Evolutionary conservation across 1,140 invertebrate species (phyloP), one percentile per base, ranked within the genome.

Genomic region (Megathymus violae): DNA sequence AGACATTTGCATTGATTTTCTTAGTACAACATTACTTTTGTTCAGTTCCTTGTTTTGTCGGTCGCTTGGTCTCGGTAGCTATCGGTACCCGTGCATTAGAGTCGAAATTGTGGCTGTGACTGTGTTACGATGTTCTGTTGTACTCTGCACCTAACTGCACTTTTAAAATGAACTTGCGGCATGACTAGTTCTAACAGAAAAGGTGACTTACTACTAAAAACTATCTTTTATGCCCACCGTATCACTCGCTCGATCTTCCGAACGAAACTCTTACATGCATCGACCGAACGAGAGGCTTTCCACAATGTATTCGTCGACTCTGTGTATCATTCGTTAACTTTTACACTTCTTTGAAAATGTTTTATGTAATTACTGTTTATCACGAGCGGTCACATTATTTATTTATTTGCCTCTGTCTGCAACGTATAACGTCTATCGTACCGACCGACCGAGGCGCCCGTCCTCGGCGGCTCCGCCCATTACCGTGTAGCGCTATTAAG

Each of bases 151-250:
- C 71, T 58, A 72, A 76, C 66, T 82, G 78, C 82, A 84, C 82
- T n/a, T 71, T 63, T 67, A 64, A 74, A 62, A 67, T 71, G 62
- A 64, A 74, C 64, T 72, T 80, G 65, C 78, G 82, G 84, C 88
- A 90, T 89, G 86, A 78, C 75, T 79, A 62, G 70, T n/a, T n/a
- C 44, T 73, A 72, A 72, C 52, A 43, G 48, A 68, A 91, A 92
- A 91, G 92, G 92, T 93, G 92, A 92, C 92, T 91, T 92, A 93
- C 92, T 93, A 93, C 92, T 92, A 89, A 92, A 93, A 92, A 92
- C 92, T 93, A 85, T 85, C 74, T 91, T 78, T 81, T 75, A 79
- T 77, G 73, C 85, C n/a, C n/a, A n/a, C n/a, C n/a, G n/a, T n/a
- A 79, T 86, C 82, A 80, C 80, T 72, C 72, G 74, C 76, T 80